phyloP scores from a whole-genome alignment of 2,113 vertebrate genomes.

The Galeopterus variegatus region DNA sequence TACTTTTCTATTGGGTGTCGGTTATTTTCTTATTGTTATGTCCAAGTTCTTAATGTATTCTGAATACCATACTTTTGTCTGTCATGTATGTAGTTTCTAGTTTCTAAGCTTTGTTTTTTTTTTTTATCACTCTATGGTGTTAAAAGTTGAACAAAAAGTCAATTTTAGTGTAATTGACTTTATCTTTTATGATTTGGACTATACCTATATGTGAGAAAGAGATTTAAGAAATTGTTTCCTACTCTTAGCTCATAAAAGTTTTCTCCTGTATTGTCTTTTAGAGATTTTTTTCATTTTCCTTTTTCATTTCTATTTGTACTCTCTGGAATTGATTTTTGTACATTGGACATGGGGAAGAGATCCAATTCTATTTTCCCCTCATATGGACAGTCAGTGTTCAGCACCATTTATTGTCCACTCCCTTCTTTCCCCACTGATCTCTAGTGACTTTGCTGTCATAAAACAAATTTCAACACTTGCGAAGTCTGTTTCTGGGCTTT shows the following conservation, averaged over 20 bases:
- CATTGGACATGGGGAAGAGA: neutral
- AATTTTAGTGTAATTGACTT: neutral
- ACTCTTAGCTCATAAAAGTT: neutral
- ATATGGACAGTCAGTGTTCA: neutral
- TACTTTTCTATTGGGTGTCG: neutral
- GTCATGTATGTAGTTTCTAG: neutral
- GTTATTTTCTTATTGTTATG: neutral
- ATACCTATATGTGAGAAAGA: neutral
- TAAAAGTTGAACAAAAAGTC: neutral
- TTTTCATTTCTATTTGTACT: neutral
- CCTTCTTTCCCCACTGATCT: neutral
- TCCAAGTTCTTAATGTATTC: neutral
- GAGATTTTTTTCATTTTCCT: neutral
- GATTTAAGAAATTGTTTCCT: constrained; percentile 39
- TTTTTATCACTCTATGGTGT: neutral
- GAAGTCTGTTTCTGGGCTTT: neutral
- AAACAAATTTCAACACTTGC: neutral
- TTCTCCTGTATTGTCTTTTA: neutral
- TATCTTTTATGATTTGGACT: neutral
- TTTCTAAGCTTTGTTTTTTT: neutral
- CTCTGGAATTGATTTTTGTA: neutral
- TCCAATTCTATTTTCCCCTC: neutral
- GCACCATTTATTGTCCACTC: neutral
- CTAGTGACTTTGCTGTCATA: neutral
- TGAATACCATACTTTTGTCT: neutral